Evolutionary conservation across 35 echinoderm and acorn worm species (phyloP).

Genomic region (Heliocidaris tuberculata): DNA sequence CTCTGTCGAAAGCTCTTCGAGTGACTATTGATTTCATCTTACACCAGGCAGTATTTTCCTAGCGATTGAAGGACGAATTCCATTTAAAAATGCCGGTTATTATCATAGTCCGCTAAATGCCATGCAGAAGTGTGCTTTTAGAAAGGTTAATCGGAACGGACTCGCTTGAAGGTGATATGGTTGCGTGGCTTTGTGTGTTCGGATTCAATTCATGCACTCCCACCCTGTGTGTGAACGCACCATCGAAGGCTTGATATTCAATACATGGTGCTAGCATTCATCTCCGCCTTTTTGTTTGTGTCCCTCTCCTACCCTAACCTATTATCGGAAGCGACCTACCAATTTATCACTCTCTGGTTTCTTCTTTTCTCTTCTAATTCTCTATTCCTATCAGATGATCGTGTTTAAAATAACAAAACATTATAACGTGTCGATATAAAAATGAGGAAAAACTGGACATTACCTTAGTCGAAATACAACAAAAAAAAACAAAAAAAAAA

Average conservation of each 20-base stretch:
- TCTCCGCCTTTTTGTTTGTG: neutral
- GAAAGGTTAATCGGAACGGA: neutral
- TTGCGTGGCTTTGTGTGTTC: neutral
- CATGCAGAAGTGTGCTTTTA: neutral
- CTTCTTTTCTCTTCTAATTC: neutral
- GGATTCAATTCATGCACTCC: neutral
- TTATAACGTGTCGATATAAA: neutral
- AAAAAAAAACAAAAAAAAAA: too few species aligned
- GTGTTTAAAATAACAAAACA: neutral
- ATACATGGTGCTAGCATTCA: neutral
- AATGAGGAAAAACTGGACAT: neutral
- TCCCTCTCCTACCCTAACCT: neutral
- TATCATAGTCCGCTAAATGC: neutral
- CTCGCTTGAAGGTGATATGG: neutral
- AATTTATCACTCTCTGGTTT: neutral
- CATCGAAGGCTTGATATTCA: neutral
- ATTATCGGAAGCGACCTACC: neutral
- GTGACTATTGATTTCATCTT: conserved; percentile 11
- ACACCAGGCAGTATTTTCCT: neutral
- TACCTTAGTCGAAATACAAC: neutral
- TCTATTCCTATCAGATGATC: neutral
- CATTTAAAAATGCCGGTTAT: neutral
- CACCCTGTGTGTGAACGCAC: neutral
- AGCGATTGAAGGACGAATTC: neutral
- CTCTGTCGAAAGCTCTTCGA: neutral